phyloP scores from a whole-genome alignment of 2,888 invertebrate genomes.

The Lomographa bimaculata region DNA sequence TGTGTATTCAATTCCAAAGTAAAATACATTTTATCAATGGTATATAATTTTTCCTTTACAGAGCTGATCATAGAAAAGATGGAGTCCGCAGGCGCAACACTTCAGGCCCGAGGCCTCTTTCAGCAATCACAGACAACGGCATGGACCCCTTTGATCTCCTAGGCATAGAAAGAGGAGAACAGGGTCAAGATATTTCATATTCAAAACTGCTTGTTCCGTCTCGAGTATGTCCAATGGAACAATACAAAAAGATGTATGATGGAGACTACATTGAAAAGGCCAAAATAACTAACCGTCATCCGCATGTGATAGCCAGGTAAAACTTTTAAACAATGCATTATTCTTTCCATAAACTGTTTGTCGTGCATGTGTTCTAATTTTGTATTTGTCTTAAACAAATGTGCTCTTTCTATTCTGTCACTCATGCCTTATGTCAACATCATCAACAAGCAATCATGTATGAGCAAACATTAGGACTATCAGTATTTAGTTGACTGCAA shows the following conservation, averaged over 20 bases:
- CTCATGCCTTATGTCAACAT: conserved; percentile 9
- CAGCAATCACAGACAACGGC: conserved; percentile 91
- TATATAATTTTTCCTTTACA: conserved; percentile 28
- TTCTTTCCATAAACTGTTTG: conserved; percentile 2
- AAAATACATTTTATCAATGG: too few relatives aligned
- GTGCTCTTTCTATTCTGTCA: conserved; percentile 11
- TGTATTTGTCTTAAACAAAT: conserved; percentile 5
- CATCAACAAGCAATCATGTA: conserved; percentile 2
- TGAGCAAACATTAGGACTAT: conserved; percentile 1
- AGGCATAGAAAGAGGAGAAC: conserved; percentile 91
- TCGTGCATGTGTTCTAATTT: conserved; percentile 21
- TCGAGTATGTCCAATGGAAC: conserved; percentile 70
- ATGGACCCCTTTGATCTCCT: conserved; percentile 93
- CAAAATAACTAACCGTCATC: conserved; percentile 67
- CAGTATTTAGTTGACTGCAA: conserved; percentile 6
- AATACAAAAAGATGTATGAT: conserved; percentile 76
- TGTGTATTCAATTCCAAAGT: too few relatives aligned
- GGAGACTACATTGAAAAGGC: conserved; percentile 71
- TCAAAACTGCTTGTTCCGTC: conserved; percentile 92
- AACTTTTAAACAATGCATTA: conserved; percentile 8
- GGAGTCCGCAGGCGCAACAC: conserved; percentile 90
- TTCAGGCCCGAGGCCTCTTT: conserved; percentile 92
- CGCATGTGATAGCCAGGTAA: conserved; percentile 85
- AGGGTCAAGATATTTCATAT: conserved; percentile 96
- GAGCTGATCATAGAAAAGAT: conserved; percentile 87